Evolutionary conservation across 2,888 invertebrate genomes (phyloP).

Genomic region (Netelia inedita): DNA sequence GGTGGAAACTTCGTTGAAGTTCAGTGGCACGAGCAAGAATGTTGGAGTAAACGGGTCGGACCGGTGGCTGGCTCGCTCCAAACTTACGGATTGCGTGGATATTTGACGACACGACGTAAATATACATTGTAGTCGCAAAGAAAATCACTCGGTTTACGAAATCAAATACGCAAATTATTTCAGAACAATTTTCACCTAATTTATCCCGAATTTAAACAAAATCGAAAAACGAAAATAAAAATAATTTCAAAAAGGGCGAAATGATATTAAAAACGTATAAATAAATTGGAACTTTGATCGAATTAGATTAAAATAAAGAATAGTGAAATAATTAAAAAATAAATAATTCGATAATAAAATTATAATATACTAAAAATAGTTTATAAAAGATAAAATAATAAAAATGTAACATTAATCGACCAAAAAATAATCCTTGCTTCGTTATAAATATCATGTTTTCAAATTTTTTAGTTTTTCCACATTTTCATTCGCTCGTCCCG

Average conservation of each 20-base stretch:
- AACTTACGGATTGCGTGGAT: slow-evolving; percentile 4
- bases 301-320: neutral
- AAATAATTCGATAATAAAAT: neutral
- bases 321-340: neutral
- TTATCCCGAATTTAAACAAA: too few relatives aligned
- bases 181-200: too few relatives aligned
- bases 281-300: too few relatives aligned
- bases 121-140: too few relatives aligned
- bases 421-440: neutral
- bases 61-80: slow-evolving; percentile 29
- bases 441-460: neutral
- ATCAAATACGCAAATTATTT: too few relatives aligned
- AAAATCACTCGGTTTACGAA: too few relatives aligned
- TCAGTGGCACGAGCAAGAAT: slow-evolving; percentile 39
- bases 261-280: too few relatives aligned
- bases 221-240: neutral
- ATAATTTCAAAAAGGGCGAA: neutral
- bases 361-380: neutral
- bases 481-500: neutral
- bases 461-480: neutral
- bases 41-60: slow-evolving; percentile 25
- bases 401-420: neutral
- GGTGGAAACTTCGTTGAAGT: slow-evolving; percentile 50
- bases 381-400: neutral
- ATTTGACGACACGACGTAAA: neutral